These are phyloP conservation scores for Pharmacophagus antenor DNA, from an alignment of 2,888 invertebrate genomes.

Conservation along the genomic window DNA sequence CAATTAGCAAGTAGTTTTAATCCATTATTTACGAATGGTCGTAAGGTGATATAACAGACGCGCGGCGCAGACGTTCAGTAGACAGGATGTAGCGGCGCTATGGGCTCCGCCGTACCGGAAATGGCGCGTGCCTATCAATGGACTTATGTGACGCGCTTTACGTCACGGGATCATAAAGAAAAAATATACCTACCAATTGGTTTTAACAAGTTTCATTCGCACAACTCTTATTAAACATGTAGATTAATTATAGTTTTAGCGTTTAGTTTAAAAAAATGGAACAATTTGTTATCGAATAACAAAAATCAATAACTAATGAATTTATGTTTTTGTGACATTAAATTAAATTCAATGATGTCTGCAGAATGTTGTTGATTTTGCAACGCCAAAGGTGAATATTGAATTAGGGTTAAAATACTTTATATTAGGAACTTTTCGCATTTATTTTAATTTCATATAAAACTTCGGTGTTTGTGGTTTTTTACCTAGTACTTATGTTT, in stretches of 20 bases:
- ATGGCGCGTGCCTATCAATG: slow-evolving; percentile 67
- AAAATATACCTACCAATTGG: slow-evolving; percentile 4
- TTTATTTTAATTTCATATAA: too few relatives aligned
- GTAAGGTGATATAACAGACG: slow-evolving; percentile 30
- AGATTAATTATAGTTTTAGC: not conserved
- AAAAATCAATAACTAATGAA: too few relatives aligned
- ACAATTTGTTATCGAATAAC: not conserved
- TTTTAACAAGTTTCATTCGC: slow-evolving; percentile 2
- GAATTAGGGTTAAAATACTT: too few relatives aligned
- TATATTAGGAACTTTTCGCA: too few relatives aligned
- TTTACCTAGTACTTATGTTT: too few relatives aligned
- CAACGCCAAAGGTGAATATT: too few relatives aligned
- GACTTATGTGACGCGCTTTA: slow-evolving; percentile 57
- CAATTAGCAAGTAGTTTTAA: not conserved
- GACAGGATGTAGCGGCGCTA: slow-evolving; percentile 74
- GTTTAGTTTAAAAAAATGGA: not conserved
- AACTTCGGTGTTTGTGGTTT: too few relatives aligned
- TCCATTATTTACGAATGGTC: slow-evolving; percentile 18
- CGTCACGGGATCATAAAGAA: slow-evolving; percentile 41
- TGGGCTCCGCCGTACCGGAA: slow-evolving; percentile 55
- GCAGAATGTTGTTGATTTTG: too few relatives aligned
- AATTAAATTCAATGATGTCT: too few relatives aligned
- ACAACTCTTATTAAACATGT: not conserved
- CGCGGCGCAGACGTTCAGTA: slow-evolving; percentile 45
- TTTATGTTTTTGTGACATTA: too few relatives aligned